Conservation (phyloP, 2,797 vertebrate species). For the Apodemus agrarius region DNA sequence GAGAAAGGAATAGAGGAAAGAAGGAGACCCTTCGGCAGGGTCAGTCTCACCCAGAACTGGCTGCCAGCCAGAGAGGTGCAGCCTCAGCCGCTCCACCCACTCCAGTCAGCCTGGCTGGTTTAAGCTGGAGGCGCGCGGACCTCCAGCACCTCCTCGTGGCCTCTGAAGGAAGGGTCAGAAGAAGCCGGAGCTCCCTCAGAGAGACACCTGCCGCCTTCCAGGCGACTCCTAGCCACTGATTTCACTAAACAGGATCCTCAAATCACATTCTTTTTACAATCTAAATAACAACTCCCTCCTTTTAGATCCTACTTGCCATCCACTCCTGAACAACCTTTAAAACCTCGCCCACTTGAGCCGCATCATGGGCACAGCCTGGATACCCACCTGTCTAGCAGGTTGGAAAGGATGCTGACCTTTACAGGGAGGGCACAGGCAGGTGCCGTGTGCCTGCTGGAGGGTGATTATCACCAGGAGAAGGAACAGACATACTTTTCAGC, state of each 20-base stretch:
- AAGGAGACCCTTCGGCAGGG: neutral
- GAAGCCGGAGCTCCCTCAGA: fast-evolving
- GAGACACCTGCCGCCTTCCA: neutral
- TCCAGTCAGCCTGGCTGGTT: neutral
- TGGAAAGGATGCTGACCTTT: neutral
- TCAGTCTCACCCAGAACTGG: neutral
- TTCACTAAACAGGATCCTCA: neutral
- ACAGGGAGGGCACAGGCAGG: neutral
- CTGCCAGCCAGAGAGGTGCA: neutral
- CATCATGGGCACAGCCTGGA: neutral
- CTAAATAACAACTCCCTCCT: neutral
- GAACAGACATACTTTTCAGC: neutral
- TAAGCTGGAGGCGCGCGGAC: fast-evolving
- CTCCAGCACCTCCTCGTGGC: conserved; percentile 40
- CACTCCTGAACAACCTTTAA: neutral
- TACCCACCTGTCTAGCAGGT: neutral
- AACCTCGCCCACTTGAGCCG: neutral
- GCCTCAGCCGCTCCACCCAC: neutral
- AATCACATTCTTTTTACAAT: neutral
- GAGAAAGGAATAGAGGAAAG: neutral
- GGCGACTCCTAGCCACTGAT: neutral
- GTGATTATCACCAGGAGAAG: neutral
- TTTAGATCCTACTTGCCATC: neutral
- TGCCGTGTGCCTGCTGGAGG: neutral
- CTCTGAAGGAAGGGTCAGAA: fast-evolving